phyloP scores from a whole-genome alignment of 2,888 invertebrate species.

The Notocelia uddmanniana region DNA sequence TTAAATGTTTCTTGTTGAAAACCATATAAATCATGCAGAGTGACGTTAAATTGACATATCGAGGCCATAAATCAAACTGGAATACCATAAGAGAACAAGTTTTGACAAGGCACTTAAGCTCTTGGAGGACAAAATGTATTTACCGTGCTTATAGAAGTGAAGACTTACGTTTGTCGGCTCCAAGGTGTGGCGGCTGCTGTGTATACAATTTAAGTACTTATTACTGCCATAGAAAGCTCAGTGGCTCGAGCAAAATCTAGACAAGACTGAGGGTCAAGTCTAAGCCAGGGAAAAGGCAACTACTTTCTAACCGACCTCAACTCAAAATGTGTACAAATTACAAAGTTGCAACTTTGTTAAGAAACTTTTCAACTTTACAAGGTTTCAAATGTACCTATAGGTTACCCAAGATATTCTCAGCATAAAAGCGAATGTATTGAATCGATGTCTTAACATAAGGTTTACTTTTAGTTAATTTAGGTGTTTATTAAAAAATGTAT shows the following conservation, averaged over 20 bases:
- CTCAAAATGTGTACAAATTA: background rate
- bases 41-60: slow-evolving; percentile 82
- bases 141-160: slow-evolving; percentile 32
- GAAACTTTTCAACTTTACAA: background rate
- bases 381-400: background rate
- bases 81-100: slow-evolving; percentile 77
- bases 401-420: background rate
- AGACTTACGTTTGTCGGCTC: slow-evolving; percentile 4
- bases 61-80: slow-evolving; percentile 81
- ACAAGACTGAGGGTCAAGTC: background rate
- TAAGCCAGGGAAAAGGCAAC: background rate
- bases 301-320: background rate
- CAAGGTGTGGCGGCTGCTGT: slow-evolving; percentile 15
- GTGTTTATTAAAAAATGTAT: too few relatives aligned
- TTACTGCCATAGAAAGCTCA: background rate
- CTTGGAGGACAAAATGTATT: slow-evolving; percentile 42
- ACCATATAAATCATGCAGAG: slow-evolving; percentile 80
- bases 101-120: slow-evolving; percentile 77
- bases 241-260: background rate
- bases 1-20: slow-evolving; percentile 66
- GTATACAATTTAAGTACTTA: background rate
- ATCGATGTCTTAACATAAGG: too few relatives aligned
- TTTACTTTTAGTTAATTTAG: too few relatives aligned
- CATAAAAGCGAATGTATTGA: background rate
- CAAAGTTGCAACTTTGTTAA: background rate